These are phyloP conservation scores for Endomychus coccineus DNA, from an alignment of 2,888 invertebrate genomes.

Conservation along the genomic window DNA sequence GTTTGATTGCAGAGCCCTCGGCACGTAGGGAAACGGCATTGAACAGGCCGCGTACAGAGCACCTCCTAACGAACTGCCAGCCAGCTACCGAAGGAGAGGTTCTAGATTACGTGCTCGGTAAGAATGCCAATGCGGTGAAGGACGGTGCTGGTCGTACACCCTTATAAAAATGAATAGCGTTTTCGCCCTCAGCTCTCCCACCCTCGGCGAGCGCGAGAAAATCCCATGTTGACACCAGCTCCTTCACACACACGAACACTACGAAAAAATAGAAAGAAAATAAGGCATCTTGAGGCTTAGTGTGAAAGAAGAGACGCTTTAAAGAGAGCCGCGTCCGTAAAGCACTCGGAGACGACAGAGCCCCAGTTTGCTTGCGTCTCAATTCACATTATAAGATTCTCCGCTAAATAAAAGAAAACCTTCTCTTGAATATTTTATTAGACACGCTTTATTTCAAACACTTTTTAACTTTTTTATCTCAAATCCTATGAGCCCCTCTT, in stretches of 20 bases:
- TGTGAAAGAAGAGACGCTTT: constrained; percentile 31
- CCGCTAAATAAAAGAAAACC: constrained; percentile 35
- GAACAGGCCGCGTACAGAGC: constrained; percentile 1
- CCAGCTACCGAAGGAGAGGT: too few relatives aligned
- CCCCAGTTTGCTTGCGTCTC: constrained; percentile 28
- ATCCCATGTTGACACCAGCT: constrained; percentile 38
- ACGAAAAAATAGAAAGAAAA: constrained; percentile 35
- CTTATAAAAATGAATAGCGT: constrained; percentile 36
- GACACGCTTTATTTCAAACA: constrained; percentile 35
- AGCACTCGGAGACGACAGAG: constrained; percentile 25
- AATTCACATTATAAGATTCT: constrained; percentile 34
- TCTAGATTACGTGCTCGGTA: too few relatives aligned
- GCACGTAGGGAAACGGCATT: too few relatives aligned
- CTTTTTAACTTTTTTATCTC: constrained; percentile 31
- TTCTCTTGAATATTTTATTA: constrained; percentile 37
- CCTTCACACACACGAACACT: constrained; percentile 36
- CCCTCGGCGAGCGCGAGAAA: constrained; percentile 26
- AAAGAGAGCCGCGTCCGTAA: constrained; percentile 28
- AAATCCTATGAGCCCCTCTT: constrained; percentile 25
- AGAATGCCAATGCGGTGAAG: constrained; percentile 28
- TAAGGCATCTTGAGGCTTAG: constrained; percentile 32
- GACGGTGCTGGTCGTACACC: constrained; percentile 22
- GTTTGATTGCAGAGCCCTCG: constrained; percentile 12
- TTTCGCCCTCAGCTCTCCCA: constrained; percentile 17
- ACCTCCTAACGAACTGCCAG: constrained; percentile 26